Conservation (phyloP, 2,113 vertebrate genomes). For the Trogon melanurus region DNA sequence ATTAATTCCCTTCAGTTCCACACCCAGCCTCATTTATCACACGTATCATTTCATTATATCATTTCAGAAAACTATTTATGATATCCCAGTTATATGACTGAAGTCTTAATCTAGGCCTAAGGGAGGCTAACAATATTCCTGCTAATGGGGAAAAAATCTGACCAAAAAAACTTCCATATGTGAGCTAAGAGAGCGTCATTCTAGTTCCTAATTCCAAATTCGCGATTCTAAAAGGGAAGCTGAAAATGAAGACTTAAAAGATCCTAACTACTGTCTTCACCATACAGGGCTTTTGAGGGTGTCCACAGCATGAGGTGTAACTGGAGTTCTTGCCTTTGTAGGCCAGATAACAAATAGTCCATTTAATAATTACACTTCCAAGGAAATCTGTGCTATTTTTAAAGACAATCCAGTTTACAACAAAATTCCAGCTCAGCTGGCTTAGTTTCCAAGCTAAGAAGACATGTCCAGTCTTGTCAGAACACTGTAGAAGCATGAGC, state of each 20-base stretch:
- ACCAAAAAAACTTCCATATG: not conserved
- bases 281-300: not conserved
- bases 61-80: not conserved
- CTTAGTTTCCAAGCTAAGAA: not conserved
- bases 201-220: not conserved
- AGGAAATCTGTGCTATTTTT: slow-evolving; percentile 19
- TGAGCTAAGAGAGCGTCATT: not conserved
- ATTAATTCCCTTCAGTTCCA: not conserved
- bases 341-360: not conserved
- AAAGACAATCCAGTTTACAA: not conserved
- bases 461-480: not conserved
- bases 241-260: not conserved
- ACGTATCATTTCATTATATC: not conserved
- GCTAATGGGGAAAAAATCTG: not conserved
- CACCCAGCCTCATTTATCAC: not conserved
- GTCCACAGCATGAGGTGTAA: not conserved
- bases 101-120: not conserved
- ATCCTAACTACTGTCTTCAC: not conserved
- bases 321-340: not conserved
- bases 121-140: not conserved
- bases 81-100: not conserved
- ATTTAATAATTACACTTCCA: not conserved
- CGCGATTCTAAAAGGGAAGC: not conserved
- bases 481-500: not conserved
- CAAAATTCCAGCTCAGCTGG: not conserved